Base-by-base conservation (phyloP, 2,888 invertebrate species). In the Spilosoma lubricipeda region DNA sequence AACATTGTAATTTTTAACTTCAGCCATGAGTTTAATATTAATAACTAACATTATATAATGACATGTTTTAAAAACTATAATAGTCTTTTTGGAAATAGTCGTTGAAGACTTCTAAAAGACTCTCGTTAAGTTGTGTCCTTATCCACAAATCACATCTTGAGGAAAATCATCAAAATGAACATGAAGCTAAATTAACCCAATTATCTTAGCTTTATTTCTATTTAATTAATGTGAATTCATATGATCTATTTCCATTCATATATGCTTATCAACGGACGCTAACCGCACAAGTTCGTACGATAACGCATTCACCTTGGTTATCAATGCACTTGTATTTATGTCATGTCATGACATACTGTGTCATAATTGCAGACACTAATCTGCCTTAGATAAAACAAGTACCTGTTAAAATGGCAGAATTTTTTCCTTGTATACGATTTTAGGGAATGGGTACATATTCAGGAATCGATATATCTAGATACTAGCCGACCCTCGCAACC, bases 221-320 rank as follows among this genome's bases (percentile, higher is more conserved):
- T 18, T 15, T 4, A 48, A 59, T 48, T 42, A 52, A 20, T 33
- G 11, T 76, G 75, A 73, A 75, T 64, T 48, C 69, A 30, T 74
- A 52, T 45, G 9, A 69, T 72, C 27, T 71, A 71, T 67, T 73
- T 65, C 72, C 73, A 80, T 79, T 79, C 73, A 81, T 67, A 68
- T 45, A 42, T 27, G 56, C 75, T 74, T 83, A 85, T 83, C 77
- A 80, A 77, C 83, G 83, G 82, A 85, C 82, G 80, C 80, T 85
- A 64, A 72, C 70, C 72, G 68, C 33, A 65, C 66, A 68, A 48
- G 70, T 78, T 67, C 70, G n/a, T 59, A 71, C 23, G 78, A 79
- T 82, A 85, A 72, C 68, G 52, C 76, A 71, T 79, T 81, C 74
- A 76, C 77, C 72, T 82, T 76, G 59, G 27, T 78, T 78, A 82